Evolutionary conservation across 2,888 invertebrate species (phyloP).

Genomic region (Trichogramma evanescens): DNA sequence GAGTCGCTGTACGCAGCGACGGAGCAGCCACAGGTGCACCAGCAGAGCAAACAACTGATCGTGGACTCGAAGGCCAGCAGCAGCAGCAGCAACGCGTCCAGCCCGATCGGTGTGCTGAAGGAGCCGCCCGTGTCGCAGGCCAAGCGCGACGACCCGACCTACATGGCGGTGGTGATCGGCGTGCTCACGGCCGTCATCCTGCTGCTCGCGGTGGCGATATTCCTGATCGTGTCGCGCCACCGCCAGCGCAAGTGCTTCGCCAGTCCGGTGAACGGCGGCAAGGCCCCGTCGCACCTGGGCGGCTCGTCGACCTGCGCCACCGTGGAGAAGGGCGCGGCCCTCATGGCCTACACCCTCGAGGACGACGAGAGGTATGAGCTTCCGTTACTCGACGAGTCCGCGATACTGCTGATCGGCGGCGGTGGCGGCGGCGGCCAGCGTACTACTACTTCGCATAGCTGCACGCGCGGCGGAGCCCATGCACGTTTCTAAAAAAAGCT

Average conservation of each 20-base stretch:
- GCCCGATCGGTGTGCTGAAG: constrained; percentile 28
- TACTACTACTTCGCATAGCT: too few species aligned
- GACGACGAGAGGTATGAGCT: constrained; percentile 42
- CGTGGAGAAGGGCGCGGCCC: constrained; percentile 46
- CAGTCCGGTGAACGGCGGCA: constrained; percentile 60
- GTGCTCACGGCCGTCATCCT: constrained; percentile 68
- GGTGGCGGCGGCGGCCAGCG: constrained; percentile 1
- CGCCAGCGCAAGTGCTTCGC: constrained; percentile 67
- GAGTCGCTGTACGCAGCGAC: constrained; percentile 56
- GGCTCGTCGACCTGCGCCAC: constrained; percentile 43
- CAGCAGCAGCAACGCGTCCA: constrained; percentile 37
- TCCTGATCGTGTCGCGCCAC: constrained; percentile 65
- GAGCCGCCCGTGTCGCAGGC: constrained; percentile 62
- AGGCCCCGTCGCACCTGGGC: constrained; percentile 48
- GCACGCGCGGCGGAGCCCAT: too few species aligned
- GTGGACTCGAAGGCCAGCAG: constrained; percentile 22
- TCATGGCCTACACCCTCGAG: constrained; percentile 45
- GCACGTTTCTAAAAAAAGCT: too few species aligned
- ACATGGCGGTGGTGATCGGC: constrained; percentile 73
- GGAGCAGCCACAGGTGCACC: constrained; percentile 41
- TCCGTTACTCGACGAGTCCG: constrained; percentile 20
- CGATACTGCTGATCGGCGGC: constrained; percentile 17
- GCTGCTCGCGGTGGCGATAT: constrained; percentile 64
- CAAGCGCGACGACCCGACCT: constrained; percentile 63
- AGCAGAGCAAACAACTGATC: constrained; percentile 49